A percentile compares a stretch with the other conserved stretches of the same genome.
Evolutionary conservation across 1,140 invertebrate species (phyloP).

Genomic region (Plectrocnemia conspersa): DNA sequence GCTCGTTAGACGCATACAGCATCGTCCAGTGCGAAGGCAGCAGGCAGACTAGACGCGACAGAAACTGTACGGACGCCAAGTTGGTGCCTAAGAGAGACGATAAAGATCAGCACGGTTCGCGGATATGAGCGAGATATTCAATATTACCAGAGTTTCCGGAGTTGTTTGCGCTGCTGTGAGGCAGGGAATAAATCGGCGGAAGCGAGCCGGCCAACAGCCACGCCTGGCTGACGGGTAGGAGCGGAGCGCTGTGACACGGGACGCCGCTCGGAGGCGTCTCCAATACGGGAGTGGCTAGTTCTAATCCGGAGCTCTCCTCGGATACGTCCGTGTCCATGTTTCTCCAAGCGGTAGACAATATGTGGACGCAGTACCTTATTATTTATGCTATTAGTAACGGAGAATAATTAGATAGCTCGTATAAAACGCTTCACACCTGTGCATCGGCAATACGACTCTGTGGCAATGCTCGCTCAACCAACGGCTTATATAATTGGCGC

Average conservation of each 20-base stretch:
- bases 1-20: conserved; percentile 76
- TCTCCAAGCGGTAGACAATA: conserved; percentile 70
- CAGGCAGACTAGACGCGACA: conserved; percentile 59
- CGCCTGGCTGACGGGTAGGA: conserved; percentile 67
- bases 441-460: conserved; percentile 67
- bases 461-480: conserved; percentile 76
- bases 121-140: neutral
- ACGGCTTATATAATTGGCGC: conserved; percentile 68
- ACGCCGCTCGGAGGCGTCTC: conserved; percentile 46
- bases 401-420: neutral
- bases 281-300: conserved; percentile 70
- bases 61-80: conserved; percentile 54
- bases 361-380: conserved; percentile 61
- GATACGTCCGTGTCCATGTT: conserved; percentile 54
- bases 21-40: conserved; percentile 76
- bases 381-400: neutral
- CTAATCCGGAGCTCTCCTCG: conserved; percentile 52
- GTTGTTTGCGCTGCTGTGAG: conserved; percentile 40
- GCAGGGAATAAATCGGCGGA: conserved; percentile 64
- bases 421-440: conserved; percentile 56
- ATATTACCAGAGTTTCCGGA: conserved; percentile 31
- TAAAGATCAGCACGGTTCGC: neutral
- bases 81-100: conserved; percentile 35
- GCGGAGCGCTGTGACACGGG: conserved; percentile 39
- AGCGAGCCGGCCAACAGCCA: conserved; percentile 74